Evolutionary conservation across 2,113 vertebrate species (phyloP).

Genomic region (Chaenogobius annularis): DNA sequence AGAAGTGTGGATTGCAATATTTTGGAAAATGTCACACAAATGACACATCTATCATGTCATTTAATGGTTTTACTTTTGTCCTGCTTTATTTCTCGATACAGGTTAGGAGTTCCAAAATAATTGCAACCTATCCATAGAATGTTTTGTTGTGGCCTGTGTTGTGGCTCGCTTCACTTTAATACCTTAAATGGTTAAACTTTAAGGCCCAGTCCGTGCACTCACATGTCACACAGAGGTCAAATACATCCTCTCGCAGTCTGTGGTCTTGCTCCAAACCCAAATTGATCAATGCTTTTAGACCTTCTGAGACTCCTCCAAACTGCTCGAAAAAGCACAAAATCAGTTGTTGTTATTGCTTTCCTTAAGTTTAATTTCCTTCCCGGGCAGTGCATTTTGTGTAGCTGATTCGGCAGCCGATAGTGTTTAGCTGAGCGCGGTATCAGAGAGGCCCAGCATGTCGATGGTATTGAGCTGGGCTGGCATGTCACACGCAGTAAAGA

Average conservation of each 20-base stretch:
- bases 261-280: constrained; percentile 28
- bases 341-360: constrained; percentile 26
- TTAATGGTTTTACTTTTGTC: neutral
- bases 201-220: neutral
- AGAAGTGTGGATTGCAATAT: no score
- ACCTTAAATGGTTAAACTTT: neutral
- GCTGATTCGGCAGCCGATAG: constrained; percentile 34
- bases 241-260: constrained; percentile 10
- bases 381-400: constrained; percentile 33
- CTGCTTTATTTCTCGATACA: neutral
- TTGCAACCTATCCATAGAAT: neutral
- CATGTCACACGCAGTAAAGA: constrained; percentile 69
- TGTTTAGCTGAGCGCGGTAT: constrained; percentile 60
- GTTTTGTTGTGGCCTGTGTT: no score
- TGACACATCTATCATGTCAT: neutral
- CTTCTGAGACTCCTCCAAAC: constrained; percentile 25
- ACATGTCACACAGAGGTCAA: constrained; percentile 23
- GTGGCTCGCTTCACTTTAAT: no score
- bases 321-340: constrained; percentile 47
- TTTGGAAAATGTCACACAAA: neutral
- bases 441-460: constrained; percentile 61
- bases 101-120: neutral
- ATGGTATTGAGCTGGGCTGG: constrained; percentile 70
- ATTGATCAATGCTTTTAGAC: constrained; percentile 42
- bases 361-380: constrained; percentile 8